These are phyloP conservation scores for Limnephilus lunatus DNA, from an alignment of 2,888 invertebrate species.

Conservation along the genomic window DNA sequence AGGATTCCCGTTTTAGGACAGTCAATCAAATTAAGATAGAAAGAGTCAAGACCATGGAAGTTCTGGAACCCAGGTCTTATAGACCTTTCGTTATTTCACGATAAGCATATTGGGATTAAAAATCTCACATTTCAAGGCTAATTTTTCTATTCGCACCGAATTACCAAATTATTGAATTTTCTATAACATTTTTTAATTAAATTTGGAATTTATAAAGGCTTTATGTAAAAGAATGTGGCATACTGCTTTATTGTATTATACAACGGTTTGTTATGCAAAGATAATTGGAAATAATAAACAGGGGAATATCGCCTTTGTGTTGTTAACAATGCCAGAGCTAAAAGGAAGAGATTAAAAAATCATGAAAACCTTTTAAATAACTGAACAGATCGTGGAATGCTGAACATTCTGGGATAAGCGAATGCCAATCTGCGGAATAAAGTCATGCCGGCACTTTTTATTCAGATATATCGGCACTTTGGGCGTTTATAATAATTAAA, in stretches of 20 bases:
- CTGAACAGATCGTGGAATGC: neutral
- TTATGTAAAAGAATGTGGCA: neutral
- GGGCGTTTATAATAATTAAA: too few species aligned
- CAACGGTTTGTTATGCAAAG: neutral
- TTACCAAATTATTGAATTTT: neutral
- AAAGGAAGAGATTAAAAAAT: conserved; percentile 8
- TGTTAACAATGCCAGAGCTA: conserved; percentile 11
- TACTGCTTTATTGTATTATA: neutral
- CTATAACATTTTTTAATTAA: neutral
- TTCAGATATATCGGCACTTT: neutral
- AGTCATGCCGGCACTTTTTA: neutral
- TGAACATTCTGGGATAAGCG: neutral
- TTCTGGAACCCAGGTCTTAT: too few species aligned
- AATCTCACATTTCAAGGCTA: too few species aligned
- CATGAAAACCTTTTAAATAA: neutral
- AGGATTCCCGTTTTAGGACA: too few species aligned
- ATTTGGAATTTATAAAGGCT: neutral
- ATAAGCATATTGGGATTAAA: too few species aligned
- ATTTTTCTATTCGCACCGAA: too few species aligned
- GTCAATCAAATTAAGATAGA: too few species aligned
- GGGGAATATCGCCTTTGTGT: neutral
- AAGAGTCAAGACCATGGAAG: too few species aligned
- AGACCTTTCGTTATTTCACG: too few species aligned
- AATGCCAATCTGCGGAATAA: neutral
- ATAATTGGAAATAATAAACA: neutral